phyloP scores from a whole-genome alignment of 1,140 invertebrate genomes.

The Cardiocondyla obscurior region DNA sequence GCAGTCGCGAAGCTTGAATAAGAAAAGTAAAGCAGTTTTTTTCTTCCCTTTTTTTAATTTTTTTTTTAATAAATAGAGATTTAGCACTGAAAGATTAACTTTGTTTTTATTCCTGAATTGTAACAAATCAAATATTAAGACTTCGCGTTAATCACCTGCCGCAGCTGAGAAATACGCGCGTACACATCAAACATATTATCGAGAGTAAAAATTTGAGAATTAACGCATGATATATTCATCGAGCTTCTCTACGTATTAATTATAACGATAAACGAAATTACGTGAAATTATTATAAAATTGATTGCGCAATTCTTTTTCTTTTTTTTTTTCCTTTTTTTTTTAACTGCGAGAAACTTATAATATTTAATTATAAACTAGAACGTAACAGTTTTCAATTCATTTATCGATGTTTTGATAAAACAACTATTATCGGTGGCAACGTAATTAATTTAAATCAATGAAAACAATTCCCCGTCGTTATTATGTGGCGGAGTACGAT shows the following conservation, averaged over 20 bases:
- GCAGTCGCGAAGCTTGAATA: not conserved
- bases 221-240: no score
- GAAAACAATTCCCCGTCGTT: not conserved
- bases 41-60: no score
- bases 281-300: not conserved
- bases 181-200: no score
- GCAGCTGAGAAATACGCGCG: no score
- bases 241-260: not conserved
- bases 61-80: not conserved
- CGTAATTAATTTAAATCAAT: conserved; percentile 35
- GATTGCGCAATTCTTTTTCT: not conserved
- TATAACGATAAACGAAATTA: not conserved
- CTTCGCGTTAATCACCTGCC: no score
- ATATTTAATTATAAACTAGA: not conserved
- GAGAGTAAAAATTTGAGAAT: not conserved
- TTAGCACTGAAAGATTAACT: not conserved
- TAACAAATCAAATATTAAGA: no score
- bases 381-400: not conserved
- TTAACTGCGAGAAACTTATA: no score
- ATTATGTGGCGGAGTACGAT: not conserved
- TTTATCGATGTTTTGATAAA: not conserved
- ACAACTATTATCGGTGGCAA: not conserved
- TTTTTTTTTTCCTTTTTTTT: no score
- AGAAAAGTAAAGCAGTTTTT: not conserved
- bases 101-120: no score